A percentile compares a stretch with the other conserved stretches of the same genome.
Evolutionary conservation across 2,113 vertebrate species (phyloP).

Genomic region (Psammodynastes pulverulentus): DNA sequence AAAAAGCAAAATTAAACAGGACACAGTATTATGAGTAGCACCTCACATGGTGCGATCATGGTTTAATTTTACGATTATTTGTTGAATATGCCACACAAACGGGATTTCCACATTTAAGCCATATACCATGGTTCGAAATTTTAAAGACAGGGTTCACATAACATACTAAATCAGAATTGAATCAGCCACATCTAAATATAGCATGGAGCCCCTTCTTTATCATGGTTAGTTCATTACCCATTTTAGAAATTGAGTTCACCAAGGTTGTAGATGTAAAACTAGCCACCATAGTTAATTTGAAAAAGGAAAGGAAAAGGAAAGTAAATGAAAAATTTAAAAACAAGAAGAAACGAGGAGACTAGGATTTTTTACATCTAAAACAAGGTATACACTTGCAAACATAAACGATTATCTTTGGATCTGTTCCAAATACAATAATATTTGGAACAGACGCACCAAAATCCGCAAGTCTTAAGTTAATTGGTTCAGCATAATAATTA

Average conservation of each 20-base stretch:
- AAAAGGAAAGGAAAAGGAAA: not conserved
- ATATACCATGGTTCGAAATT: not conserved
- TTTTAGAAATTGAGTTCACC: not conserved
- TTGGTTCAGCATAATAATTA: not conserved
- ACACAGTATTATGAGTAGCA: not conserved
- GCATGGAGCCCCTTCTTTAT: not conserved
- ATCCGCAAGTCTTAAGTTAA: not conserved
- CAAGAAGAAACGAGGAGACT: not conserved
- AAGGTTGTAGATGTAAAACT: not conserved
- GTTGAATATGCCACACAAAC: not conserved
- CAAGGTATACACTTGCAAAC: not conserved
- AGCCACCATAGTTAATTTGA: not conserved
- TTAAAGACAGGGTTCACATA: not conserved
- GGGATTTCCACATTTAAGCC: not conserved
- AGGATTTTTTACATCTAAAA: not conserved
- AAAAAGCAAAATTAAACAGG: not conserved
- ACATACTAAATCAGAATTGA: not conserved
- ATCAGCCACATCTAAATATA: not conserved
- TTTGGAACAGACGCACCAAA: not conserved
- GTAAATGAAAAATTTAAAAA: not conserved
- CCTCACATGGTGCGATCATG: not conserved
- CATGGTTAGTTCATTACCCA: not conserved
- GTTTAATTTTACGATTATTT: not conserved
- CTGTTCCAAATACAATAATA: not conserved
- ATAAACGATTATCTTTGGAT: not conserved